phyloP scores from a whole-genome alignment of 2,888 invertebrate genomes.

The Oconnorella tubifera region DNA sequence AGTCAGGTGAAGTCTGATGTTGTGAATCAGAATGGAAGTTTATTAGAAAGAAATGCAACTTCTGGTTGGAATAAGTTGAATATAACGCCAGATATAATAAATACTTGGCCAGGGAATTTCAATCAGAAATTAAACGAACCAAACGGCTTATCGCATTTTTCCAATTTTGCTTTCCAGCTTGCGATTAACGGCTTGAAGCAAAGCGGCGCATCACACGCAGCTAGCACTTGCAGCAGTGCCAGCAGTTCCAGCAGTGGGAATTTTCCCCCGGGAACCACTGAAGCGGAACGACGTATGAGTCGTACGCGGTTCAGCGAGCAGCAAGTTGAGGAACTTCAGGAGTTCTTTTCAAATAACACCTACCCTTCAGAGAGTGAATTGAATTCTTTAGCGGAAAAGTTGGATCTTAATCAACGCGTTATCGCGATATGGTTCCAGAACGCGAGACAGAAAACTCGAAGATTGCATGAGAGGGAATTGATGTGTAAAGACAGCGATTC shows the following conservation, averaged over 20 bases:
- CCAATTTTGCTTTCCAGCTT: neutral
- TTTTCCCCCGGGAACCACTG: conserved; percentile 73
- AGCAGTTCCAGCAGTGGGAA: too few species aligned
- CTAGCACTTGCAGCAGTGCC: neutral
- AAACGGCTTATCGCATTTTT: too few species aligned
- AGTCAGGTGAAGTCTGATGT: too few species aligned
- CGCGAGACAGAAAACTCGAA: conserved; percentile 77
- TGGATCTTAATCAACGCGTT: conserved; percentile 90
- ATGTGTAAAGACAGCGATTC: too few species aligned
- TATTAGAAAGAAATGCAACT: neutral
- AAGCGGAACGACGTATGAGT: conserved; percentile 32
- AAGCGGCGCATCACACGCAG: neutral
- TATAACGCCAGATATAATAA: too few species aligned
- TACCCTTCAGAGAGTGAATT: conserved; percentile 99
- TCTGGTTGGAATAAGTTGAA: too few species aligned
- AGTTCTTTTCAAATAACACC: conserved; percentile 99
- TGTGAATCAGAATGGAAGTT: neutral
- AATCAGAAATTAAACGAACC: too few species aligned
- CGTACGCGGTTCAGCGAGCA: conserved; percentile 99
- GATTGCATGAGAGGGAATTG: neutral
- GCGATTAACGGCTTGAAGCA: neutral
- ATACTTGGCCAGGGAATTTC: too few species aligned
- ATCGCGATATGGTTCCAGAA: conserved; percentile 99
- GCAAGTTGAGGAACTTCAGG: conserved; percentile 93
- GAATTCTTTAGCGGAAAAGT: conserved; percentile 90